Evolutionary conservation across 23 tunicate genomes (phyloP).

Genomic region (Clavelina lepadiformis): DNA sequence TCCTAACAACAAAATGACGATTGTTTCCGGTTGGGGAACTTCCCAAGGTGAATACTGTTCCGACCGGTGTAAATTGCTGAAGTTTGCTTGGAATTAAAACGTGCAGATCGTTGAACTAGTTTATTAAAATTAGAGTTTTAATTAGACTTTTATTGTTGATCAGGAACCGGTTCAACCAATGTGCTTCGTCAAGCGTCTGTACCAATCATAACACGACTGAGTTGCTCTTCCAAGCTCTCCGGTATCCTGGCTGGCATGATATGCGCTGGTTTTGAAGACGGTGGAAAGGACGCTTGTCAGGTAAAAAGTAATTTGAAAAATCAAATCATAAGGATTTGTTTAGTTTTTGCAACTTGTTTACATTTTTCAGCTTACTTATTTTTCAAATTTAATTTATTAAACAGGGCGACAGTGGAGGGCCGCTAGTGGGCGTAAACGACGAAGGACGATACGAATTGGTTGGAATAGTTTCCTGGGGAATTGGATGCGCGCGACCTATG

Average conservation of each 20-base stretch:
- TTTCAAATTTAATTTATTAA: too few species aligned
- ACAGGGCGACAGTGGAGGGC: constrained; percentile 58
- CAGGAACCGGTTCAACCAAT: constrained; percentile 19
- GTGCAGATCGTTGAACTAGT: background rate
- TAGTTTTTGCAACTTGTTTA: too few species aligned
- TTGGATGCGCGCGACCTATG: constrained; percentile 27
- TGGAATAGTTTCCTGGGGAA: constrained; percentile 47
- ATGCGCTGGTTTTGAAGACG: constrained; percentile 34
- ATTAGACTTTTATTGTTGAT: too few species aligned
- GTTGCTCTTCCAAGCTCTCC: background rate
- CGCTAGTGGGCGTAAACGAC: constrained; percentile 12
- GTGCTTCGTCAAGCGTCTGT: constrained; percentile 30
- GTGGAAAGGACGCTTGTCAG: constrained; percentile 44
- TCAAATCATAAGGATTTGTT: too few species aligned
- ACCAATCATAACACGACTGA: constrained; percentile 1
- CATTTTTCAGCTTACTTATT: too few species aligned
- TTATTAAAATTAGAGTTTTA: background rate
- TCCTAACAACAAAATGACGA: background rate
- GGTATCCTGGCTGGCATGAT: constrained; percentile 23
- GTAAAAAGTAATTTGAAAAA: too few species aligned
- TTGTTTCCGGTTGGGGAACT: constrained; percentile 53
- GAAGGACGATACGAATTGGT: constrained; percentile 8
- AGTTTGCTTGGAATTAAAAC: too few species aligned
- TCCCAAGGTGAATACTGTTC: constrained; percentile 12
- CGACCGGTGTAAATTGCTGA: background rate